phyloP scores from a whole-genome alignment of 2,888 invertebrate genomes.

The Drosophila testacea region DNA sequence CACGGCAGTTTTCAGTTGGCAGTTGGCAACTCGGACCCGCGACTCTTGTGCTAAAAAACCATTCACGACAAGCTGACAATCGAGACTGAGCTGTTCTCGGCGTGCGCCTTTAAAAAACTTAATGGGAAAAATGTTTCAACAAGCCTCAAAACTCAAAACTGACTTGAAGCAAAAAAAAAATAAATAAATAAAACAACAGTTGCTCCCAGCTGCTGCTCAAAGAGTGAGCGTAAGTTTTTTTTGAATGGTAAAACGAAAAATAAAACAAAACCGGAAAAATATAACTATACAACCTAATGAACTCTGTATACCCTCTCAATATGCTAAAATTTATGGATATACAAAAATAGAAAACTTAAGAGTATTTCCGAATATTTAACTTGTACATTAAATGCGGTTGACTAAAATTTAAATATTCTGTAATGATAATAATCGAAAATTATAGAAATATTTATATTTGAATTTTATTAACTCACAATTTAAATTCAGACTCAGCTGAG shows the following conservation, averaged over 20 bases:
- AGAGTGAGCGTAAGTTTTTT: conserved; percentile 67
- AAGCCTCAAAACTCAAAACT: conserved; percentile 58
- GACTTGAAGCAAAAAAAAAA: conserved; percentile 49
- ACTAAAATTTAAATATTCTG: too few species aligned
- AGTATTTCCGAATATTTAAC: too few species aligned
- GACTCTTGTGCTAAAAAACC: conserved; percentile 80
- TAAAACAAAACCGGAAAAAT: conserved; percentile 78
- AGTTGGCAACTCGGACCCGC: conserved; percentile 39
- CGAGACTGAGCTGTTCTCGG: conserved; percentile 83
- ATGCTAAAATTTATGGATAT: not conserved
- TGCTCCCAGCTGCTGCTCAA: conserved; percentile 64
- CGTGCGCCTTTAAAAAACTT: conserved; percentile 82
- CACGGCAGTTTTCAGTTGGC: conserved; percentile 33
- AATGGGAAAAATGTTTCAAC: conserved; percentile 77
- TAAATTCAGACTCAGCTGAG: too few species aligned
- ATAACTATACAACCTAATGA: conserved; percentile 33
- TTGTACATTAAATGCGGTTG: too few species aligned
- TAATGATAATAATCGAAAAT: too few species aligned
- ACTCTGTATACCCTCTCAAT: conserved; percentile 45
- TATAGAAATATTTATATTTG: not conserved
- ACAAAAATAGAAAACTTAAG: not conserved
- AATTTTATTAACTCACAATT: not conserved
- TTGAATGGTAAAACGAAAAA: conserved; percentile 76
- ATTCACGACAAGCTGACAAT: conserved; percentile 83
- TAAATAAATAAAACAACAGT: conserved; percentile 40